Evolutionary conservation across 1,140 invertebrate genomes (phyloP).

Genomic region (Drosophila sproati): DNA sequence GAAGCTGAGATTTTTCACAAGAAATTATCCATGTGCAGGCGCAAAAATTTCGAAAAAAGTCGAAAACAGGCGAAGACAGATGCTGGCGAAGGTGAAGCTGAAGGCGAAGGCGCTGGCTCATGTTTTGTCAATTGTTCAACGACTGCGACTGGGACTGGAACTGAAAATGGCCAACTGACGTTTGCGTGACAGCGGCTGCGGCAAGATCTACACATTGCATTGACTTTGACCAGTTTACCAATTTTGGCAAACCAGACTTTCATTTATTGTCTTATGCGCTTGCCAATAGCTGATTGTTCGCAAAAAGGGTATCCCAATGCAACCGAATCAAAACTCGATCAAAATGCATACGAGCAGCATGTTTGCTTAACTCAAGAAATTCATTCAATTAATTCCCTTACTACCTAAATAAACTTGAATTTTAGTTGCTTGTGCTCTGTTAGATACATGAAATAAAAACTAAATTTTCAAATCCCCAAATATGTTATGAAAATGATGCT

Average conservation of each 20-base stretch:
- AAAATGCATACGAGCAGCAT: not conserved
- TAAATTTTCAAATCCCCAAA: not conserved
- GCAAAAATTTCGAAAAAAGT: conserved; percentile 37
- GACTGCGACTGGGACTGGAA: conserved; percentile 12
- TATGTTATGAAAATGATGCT: not conserved
- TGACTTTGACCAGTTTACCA: conserved; percentile 76
- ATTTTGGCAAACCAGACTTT: conserved; percentile 76
- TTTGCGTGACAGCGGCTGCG: conserved; percentile 67
- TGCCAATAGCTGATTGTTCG: conserved; percentile 22
- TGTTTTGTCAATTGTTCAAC: conserved; percentile 71
- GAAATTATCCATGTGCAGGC: conserved; percentile 77
- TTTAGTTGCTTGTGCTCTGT: not conserved
- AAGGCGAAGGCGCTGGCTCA: conserved; percentile 51
- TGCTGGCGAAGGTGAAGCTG: conserved; percentile 16
- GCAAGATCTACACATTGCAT: conserved; percentile 59
- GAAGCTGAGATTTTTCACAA: conserved; percentile 79
- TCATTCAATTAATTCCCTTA: not conserved
- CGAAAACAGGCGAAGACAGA: conserved; percentile 19
- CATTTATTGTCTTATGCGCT: conserved; percentile 64
- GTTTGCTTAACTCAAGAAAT: not conserved
- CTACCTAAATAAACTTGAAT: not conserved
- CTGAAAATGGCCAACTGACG: conserved; percentile 48
- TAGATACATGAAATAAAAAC: not conserved
- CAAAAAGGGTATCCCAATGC: conserved; percentile 34
- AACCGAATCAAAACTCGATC: conserved; percentile 17